Conservation (phyloP, 2,113 vertebrate genomes). For the Eubucco bourcierii region DNA sequence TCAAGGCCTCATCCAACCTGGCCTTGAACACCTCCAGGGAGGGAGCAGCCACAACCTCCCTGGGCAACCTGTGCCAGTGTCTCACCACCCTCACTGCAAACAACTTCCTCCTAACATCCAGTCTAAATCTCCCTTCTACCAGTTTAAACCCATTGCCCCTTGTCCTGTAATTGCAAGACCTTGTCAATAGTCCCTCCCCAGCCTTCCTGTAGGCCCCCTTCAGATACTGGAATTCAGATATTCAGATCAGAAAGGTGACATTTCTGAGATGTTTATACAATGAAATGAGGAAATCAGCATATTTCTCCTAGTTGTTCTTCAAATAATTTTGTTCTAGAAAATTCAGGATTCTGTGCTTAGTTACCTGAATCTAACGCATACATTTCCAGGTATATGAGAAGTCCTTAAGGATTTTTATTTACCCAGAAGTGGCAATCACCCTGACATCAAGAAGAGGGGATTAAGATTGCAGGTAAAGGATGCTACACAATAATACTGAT, state of each 20-base stretch:
- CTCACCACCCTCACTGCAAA: too few relatives aligned
- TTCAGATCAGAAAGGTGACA: not conserved
- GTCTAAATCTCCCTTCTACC: too few relatives aligned
- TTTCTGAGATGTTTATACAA: slow-evolving; percentile 44
- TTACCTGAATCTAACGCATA: not conserved
- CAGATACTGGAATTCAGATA: too few relatives aligned
- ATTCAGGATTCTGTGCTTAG: not conserved
- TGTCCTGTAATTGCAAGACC: too few relatives aligned
- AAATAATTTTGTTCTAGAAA: not conserved
- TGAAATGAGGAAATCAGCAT: not conserved
- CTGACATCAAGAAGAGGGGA: not conserved
- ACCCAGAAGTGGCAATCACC: not conserved
- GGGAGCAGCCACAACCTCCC: too few relatives aligned
- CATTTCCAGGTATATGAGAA: not conserved
- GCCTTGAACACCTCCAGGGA: too few relatives aligned
- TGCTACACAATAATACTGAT: not conserved
- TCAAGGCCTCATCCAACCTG: too few relatives aligned
- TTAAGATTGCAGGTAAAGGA: not conserved
- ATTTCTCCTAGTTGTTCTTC: not conserved
- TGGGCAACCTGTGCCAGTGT: too few relatives aligned
- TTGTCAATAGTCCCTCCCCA: too few relatives aligned
- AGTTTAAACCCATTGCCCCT: too few relatives aligned
- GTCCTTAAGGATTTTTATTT: slow-evolving; percentile 24
- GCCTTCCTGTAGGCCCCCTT: too few relatives aligned
- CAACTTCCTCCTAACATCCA: too few relatives aligned